Base-by-base conservation (phyloP, 2,888 invertebrate species). In the Pheosia gnoma region DNA sequence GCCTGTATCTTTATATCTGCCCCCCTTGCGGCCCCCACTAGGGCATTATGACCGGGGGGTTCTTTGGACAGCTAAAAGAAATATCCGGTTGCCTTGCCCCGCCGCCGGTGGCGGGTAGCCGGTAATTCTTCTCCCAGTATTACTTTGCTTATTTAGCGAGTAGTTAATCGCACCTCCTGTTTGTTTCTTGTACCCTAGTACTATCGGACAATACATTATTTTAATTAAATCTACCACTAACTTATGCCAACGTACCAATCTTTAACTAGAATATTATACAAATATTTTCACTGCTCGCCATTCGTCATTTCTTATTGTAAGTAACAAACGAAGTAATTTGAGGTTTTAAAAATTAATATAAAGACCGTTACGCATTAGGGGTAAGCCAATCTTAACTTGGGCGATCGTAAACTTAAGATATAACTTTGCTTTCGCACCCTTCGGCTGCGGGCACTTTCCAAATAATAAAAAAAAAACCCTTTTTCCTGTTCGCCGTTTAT, bases 21-120 rank as follows among this genome's bases (percentile, higher is more conserved):
- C 90, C 85, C 90, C 90, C 87, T 25, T 84, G 62, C 80, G 78
- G 80, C 89, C 90, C 86, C 84, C 84, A 81, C 84, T 82, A 82
- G 88, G 89, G 90, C 89, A 92, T 93, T 92, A 92, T 91, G 89
- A 89, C 90, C 89, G 92, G 92, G 91, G 88, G 92, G 91, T 88
- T 89, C 91, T 91, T 93, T 91, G 93, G 93, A 92, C 92, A 92
- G 92, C 93, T 93, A 91, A 93, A 91, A 93, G 93, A 93, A 93
- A 93, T 93, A 93, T 92, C 91, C 92, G 92, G 92, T 88, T 85
- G 90, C 90, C 75, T 89, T 88, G 83, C 86, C 85, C 85, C 85
- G 83, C 85, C 85, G 83, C 83, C 81, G 85, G 84, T 85, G 83
- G 82, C 86, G 74, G 81, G 83, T 82, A 83, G 87, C 84, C 90